Base-by-base conservation (phyloP, 2,113 vertebrate species). In the Varanus komodoensis region DNA sequence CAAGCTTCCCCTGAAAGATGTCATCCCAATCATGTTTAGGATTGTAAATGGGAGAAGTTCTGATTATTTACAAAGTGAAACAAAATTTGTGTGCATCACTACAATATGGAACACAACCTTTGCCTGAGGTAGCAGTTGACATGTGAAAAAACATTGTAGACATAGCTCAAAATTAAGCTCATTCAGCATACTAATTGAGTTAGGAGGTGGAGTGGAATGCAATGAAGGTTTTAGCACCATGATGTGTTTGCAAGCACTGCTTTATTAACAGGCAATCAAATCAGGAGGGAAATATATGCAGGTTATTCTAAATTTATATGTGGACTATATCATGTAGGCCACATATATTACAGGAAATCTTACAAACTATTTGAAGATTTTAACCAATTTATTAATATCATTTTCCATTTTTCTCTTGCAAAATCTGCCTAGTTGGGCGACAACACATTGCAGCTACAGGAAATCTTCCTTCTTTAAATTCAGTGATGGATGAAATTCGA, bases 321-420 rank as follows among this genome's bases (percentile, higher is more conserved):
- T 52, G 38, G 68, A 34, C n/a, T 64, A 48, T 44, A 74, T 8
- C 15, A 89, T 77, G 7, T 0, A 86, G 29, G 6, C 9, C 21
- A 71, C 11, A 88, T 85, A 86, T 50, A 85, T 83, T 64, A 84
- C 71, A n/a, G 34, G 1, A 50, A 8, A 27, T 77, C 0, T 34
- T 29, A 87, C 44, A 19, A 48, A 6, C 23, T 8, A 64, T 90
- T 78, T 88, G 64, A 91, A 87, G 11, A 68, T 73, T 77, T 86
- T 2, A 87, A 88, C 67, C 71, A 27, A n/a, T 80, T 75, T 64
- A 9, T 85, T 38, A 29, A 85, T 89, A 38, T n/a, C 14, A 68
- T 34, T 34, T 89, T 86, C 90, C 17, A 57, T 12, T 6, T 64
- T 4, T 44, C 38, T 32, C 17, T n/a, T 64, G 68, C 54, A 74